phyloP scores from a whole-genome alignment of 2,797 vertebrate genomes.

The Enteromius anoplus region DNA sequence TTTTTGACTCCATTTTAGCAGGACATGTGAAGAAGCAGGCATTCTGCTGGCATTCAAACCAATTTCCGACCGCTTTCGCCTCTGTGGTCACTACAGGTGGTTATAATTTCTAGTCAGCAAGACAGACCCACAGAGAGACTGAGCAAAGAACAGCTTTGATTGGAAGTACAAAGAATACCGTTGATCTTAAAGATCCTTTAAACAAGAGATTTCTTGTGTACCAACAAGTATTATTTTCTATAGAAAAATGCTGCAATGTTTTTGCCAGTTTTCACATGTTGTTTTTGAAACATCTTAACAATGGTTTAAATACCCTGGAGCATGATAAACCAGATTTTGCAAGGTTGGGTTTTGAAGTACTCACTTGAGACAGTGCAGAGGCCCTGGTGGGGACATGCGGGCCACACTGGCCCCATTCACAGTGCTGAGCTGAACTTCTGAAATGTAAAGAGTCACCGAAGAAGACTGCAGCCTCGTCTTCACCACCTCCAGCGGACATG shows the following conservation, averaged over 20 bases:
- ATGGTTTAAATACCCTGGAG: neutral
- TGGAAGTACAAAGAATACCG: neutral
- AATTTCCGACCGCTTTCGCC: neutral
- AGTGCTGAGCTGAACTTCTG: conserved; percentile 93
- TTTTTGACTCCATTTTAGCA: neutral
- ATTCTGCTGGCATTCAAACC: neutral
- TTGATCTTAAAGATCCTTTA: neutral
- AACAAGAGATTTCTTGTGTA: neutral
- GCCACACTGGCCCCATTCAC: conserved; percentile 89
- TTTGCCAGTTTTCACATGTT: neutral
- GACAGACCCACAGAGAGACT: conserved; percentile 5
- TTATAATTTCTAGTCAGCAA: neutral
- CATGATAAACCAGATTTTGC: neutral
- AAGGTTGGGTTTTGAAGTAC: conserved; percentile 33
- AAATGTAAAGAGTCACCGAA: conserved; percentile 90
- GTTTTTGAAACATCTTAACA: conserved; percentile 1
- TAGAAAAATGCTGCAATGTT: neutral
- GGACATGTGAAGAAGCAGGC: neutral
- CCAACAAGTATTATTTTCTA: neutral
- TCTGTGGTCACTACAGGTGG: neutral
- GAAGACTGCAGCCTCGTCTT: conserved; percentile 98
- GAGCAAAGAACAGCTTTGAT: neutral
- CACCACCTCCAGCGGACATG: conserved; percentile 98
- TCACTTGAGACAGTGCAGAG: conserved; percentile 97
- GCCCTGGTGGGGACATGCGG: conserved; percentile 88